Conservation (phyloP, 2,113 vertebrate species). For the Mesembrinibis cayennensis region DNA sequence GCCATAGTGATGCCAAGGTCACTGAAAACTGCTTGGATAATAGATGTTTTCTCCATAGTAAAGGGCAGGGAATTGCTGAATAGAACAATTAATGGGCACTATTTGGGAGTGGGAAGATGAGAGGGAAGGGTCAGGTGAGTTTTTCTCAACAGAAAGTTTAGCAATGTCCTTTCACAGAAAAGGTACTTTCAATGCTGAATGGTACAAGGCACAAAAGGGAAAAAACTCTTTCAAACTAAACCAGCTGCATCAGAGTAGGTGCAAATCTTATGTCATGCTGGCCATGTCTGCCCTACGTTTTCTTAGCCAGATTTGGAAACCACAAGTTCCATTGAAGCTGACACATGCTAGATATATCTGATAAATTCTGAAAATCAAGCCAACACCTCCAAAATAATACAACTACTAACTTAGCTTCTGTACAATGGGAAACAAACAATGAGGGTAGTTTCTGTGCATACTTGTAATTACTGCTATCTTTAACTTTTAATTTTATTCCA, state of each 20-base stretch:
- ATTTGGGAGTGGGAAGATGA: background rate
- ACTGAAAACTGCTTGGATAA: background rate
- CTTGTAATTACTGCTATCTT: background rate
- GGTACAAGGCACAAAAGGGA: background rate
- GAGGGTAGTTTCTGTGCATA: background rate
- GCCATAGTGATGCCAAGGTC: background rate
- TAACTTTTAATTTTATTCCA: background rate
- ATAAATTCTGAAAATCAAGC: background rate
- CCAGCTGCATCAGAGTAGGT: background rate
- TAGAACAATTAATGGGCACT: background rate
- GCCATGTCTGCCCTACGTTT: background rate
- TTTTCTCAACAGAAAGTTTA: background rate
- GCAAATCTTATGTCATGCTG: background rate
- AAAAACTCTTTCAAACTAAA: background rate
- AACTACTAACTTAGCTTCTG: background rate
- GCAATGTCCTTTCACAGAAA: background rate
- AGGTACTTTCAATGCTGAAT: background rate
- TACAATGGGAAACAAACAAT: background rate
- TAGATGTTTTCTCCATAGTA: background rate
- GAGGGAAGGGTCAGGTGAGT: background rate
- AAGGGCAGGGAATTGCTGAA: background rate
- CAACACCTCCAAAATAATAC: background rate
- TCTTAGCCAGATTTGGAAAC: background rate
- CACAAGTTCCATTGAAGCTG: background rate
- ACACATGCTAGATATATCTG: background rate